A percentile compares a stretch with the other conserved stretches of the same genome.
Conservation (phyloP, 37 sponge, comb jelly and placozoan genomes). For the Cladorhizidae sp. region DNA sequence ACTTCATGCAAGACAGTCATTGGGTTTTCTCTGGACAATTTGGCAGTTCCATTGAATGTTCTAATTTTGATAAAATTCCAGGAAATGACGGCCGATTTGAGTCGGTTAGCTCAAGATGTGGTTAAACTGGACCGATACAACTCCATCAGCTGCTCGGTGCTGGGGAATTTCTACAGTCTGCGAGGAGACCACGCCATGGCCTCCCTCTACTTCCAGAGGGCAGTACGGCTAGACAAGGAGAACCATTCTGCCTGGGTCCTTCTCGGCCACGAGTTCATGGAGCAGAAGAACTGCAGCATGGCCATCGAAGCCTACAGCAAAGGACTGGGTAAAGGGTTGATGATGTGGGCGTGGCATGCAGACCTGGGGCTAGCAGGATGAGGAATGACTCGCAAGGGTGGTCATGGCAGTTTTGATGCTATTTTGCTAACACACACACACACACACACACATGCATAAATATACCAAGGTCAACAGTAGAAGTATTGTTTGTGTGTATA, state of each 20-base stretch:
- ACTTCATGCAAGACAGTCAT: no score
- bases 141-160: constrained; percentile 73
- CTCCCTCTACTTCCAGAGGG: constrained; percentile 80
- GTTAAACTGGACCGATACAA: constrained; percentile 77
- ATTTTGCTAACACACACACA: no score
- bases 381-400: no score
- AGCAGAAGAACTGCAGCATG: constrained; percentile 84
- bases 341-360: no score
- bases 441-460: no score
- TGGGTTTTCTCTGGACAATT: no score
- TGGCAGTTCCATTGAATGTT: no score
- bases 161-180: constrained; percentile 89
- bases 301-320: constrained; percentile 91
- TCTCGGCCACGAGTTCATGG: constrained; percentile 93
- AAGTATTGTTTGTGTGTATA: no score
- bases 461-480: no score
- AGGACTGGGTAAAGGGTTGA: constrained; percentile 69
- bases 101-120: constrained; percentile 65
- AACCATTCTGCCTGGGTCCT: constrained; percentile 90
- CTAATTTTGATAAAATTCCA: no score
- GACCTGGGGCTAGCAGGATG: no score
- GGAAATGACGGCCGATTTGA: constrained; percentile 75
- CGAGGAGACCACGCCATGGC: constrained; percentile 90
- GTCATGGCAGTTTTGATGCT: no score
- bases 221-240: constrained; percentile 63